Evolutionary conservation across 2,113 vertebrate species (phyloP), one percentile per base, ranked within the genome.

Genomic region (Notarius lentiginosus): DNA sequence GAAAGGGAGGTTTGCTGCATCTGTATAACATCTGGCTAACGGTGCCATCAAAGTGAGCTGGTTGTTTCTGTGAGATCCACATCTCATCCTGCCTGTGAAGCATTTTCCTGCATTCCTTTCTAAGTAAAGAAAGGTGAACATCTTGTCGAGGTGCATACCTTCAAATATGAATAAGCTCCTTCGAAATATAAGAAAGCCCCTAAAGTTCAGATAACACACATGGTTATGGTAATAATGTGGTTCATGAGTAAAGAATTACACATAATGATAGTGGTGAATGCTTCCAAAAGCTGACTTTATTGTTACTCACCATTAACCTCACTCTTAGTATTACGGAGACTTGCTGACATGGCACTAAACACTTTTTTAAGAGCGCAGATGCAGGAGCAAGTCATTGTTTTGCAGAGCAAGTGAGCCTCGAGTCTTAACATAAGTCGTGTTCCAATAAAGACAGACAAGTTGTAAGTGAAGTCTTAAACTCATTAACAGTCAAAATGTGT

Each of bases 21-120:
- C 94, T 95, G 94, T 91, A 91, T 65, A 90, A 92, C 94, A 94
- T 94, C 92, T 95, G 94, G 77, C 79, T 90, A 91, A 91, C 88
- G 91, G 93, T 91, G 82, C 91, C 91, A 91, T 93, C 90, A 93
- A 92, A 93, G 92, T 79, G 81, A 61, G 75, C 72, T 77, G 80
- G 70, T 82, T 89, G 87, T 88, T 88, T 88, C 60, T 90, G 87
- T 90, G 87, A 72, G 88, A 89, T 86, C 86, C 89, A 80, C 86
- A 91, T 87, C 84, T 88, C 82, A 24, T 79, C 49, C 77, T 34
- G 77, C 49, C 85, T 87, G 81, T 75, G 49, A 82, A 75, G 73
- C 66, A 76, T 86, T 84, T 86, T 66, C n/a, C 53, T 22, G 18
- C 77, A 77, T 58, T 56, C 68, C 47, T 79, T 30, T 72, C 14